phyloP scores from a whole-genome alignment of 2,888 invertebrate genomes.

The Cantharis flavilabris region DNA sequence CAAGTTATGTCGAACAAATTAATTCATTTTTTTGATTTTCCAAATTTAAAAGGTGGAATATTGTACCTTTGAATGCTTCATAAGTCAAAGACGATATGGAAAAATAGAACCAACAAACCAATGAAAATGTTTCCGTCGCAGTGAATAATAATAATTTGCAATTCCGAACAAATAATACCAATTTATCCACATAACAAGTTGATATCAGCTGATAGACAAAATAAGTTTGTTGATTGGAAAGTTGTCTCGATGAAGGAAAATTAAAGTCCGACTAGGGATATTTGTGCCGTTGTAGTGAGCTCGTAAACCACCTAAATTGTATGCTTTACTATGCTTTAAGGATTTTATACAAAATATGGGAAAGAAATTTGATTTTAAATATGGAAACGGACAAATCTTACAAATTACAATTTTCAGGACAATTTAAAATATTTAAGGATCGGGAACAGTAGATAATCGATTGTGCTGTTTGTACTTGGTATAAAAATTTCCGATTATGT shows the following conservation, averaged over 20 bases:
- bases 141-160: background rate
- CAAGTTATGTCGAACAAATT: too few relatives aligned
- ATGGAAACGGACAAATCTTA: background rate
- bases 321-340: background rate
- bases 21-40: too few relatives aligned
- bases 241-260: background rate
- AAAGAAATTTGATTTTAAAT: background rate
- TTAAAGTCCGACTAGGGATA: background rate
- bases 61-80: background rate
- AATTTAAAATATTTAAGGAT: background rate
- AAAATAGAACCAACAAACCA: background rate
- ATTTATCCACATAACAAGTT: background rate
- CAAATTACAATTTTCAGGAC: background rate
- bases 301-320: background rate
- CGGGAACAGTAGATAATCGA: background rate
- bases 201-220: background rate
- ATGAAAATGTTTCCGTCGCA: background rate
- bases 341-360: background rate
- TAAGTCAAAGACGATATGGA: background rate
- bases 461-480: constrained; percentile 1
- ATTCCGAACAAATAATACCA: background rate
- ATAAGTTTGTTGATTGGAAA: background rate
- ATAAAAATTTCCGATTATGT: constrained; percentile 11
- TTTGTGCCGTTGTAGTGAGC: background rate
- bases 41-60: too few relatives aligned